phyloP scores from a whole-genome alignment of 1,140 invertebrate genomes.

The Calephelis virginiensis region DNA sequence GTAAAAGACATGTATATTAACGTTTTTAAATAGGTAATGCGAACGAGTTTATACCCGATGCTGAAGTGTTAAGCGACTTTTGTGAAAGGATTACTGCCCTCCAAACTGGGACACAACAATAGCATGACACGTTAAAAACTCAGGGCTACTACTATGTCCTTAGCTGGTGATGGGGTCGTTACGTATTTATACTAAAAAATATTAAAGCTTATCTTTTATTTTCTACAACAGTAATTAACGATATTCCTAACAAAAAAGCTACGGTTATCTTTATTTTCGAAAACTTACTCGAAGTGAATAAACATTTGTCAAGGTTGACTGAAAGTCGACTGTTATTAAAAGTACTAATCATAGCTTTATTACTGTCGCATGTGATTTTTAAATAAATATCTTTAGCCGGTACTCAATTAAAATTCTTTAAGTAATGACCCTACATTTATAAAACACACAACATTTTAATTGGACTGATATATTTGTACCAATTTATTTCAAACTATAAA shows the following conservation, averaged over 20 bases:
- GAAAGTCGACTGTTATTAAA: not conserved
- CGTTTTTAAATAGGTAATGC: no score
- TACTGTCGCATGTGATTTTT: not conserved
- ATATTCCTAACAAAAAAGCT: not conserved
- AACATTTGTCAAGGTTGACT: not conserved
- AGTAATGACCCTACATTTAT: not conserved
- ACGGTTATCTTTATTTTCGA: not conserved
- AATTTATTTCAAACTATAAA: not conserved
- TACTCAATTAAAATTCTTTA: not conserved
- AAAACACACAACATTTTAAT: not conserved
- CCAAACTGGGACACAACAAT: no score
- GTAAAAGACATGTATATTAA: no score
- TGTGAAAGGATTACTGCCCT: no score
- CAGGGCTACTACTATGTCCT: no score
- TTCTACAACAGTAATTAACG: no score
- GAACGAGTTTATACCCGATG: no score
- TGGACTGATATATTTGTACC: not conserved
- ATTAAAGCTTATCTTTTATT: no score
- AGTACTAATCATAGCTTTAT: conserved; percentile 2
- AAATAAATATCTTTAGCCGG: not conserved
- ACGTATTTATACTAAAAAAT: no score
- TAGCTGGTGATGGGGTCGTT: no score
- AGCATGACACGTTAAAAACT: no score
- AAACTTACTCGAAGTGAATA: not conserved
- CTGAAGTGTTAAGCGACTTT: no score